Percentiles rank a stretch among this genome's conserved stretches.
These are phyloP conservation scores for Ophion ellenae DNA, from an alignment of 2,888 invertebrate species.

Conservation along the genomic window DNA sequence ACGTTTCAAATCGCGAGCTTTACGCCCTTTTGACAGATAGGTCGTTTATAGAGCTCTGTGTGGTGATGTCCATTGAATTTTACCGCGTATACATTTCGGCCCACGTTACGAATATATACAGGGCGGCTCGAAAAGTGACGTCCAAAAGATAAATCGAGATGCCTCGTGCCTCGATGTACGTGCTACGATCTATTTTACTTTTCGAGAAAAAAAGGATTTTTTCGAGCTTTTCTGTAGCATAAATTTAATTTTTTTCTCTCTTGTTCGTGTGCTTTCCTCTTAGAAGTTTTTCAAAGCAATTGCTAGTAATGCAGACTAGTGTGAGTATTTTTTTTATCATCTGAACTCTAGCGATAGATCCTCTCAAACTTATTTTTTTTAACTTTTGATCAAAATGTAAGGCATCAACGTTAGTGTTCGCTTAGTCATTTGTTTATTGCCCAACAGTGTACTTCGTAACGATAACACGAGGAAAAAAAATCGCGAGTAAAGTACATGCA, in stretches of 20 bases:
- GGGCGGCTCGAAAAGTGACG: neutral
- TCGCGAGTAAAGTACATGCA: neutral
- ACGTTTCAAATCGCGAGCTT: conserved; percentile 56
- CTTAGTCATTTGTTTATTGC: neutral
- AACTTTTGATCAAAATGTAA: neutral
- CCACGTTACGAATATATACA: neutral
- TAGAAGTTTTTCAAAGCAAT: neutral
- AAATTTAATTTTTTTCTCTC: neutral
- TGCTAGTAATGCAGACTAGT: neutral
- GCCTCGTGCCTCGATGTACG: neutral
- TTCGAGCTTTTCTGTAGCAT: neutral
- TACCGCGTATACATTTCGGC: conserved; percentile 13
- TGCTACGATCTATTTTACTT: neutral
- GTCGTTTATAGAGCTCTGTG: neutral
- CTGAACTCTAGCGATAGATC: neutral
- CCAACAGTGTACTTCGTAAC: too few species aligned
- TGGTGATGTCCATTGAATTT: conserved; percentile 19
- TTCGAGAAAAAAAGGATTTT: neutral
- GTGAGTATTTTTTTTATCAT: neutral
- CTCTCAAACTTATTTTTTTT: neutral
- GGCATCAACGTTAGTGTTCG: neutral
- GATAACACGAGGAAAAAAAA: too few species aligned
- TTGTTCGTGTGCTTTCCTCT: neutral
- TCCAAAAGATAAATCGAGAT: neutral
- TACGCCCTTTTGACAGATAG: conserved; percentile 25